These are phyloP conservation scores for Columba janthina DNA, from an alignment of 2,113 vertebrate genomes.

Conservation along the genomic window DNA sequence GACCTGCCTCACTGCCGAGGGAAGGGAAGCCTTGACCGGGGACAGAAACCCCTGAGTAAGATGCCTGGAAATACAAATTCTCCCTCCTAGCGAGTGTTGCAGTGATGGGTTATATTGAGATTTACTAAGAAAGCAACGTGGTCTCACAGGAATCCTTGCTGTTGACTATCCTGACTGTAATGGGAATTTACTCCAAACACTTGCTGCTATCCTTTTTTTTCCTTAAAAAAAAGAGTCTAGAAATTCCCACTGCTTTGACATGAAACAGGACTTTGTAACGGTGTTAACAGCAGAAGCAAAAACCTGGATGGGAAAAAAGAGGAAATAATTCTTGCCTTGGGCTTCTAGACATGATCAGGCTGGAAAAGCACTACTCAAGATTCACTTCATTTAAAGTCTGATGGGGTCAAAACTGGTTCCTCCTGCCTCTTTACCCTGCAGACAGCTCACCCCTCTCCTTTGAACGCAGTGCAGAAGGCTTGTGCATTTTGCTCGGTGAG, in stretches of 20 bases:
- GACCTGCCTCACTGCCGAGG: fast-evolving
- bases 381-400: not conserved
- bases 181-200: not conserved
- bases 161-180: not conserved
- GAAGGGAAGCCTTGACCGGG: not conserved
- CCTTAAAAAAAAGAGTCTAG: not conserved
- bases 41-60: not conserved
- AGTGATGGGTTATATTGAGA: not conserved
- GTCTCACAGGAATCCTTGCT: not conserved
- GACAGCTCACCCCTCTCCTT: not conserved
- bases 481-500: fast-evolving
- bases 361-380: not conserved
- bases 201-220: not conserved
- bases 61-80: not conserved
- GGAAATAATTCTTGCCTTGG: not conserved
- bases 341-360: not conserved
- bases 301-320: not conserved
- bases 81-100: fast-evolving
- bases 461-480: fast-evolving
- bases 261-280: not conserved
- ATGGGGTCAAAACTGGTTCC: not conserved
- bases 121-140: not conserved
- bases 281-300: not conserved
- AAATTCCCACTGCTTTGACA: not conserved
- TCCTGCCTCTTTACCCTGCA: not conserved